phyloP scores from a whole-genome alignment of 2,888 invertebrate species.

The Melieria omissa region DNA sequence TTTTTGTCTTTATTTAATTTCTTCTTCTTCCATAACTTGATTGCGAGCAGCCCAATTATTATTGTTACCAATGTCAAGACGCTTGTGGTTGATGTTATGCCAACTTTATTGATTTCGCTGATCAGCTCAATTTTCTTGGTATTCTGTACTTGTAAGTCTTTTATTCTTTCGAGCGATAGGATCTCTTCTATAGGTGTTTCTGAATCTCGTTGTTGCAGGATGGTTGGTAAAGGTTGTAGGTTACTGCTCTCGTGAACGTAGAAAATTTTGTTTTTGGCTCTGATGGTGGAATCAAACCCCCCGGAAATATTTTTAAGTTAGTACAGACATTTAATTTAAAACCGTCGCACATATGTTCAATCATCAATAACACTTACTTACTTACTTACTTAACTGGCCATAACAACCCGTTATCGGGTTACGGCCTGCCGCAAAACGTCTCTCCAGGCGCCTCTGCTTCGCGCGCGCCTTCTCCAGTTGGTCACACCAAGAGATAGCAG shows the following conservation, averaged over 20 bases:
- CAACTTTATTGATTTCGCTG: slow-evolving; percentile 9
- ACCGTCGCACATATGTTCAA: too few relatives aligned
- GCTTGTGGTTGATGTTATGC: background rate
- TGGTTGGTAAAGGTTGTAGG: slow-evolving; percentile 4
- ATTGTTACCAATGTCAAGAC: background rate
- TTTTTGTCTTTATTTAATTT: background rate
- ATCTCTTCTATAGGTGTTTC: background rate
- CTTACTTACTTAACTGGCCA: too few relatives aligned
- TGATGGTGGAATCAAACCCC: slow-evolving; percentile 7
- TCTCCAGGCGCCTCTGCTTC: too few relatives aligned
- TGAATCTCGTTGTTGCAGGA: background rate
- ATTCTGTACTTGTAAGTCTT: background rate
- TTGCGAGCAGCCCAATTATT: background rate
- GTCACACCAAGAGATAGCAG: too few relatives aligned
- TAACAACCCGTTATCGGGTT: too few relatives aligned
- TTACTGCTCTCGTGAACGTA: background rate
- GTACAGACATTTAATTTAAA: too few relatives aligned
- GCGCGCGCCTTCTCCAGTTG: too few relatives aligned
- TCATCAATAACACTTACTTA: too few relatives aligned
- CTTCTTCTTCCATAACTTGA: background rate
- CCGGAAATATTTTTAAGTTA: too few relatives aligned
- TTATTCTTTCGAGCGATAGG: background rate
- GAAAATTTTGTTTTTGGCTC: slow-evolving; percentile 8
- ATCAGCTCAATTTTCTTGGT: background rate
- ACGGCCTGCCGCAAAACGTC: too few relatives aligned